Base-by-base conservation (phyloP, 2,797 vertebrate genomes). In the Catostomus latipinnis region DNA sequence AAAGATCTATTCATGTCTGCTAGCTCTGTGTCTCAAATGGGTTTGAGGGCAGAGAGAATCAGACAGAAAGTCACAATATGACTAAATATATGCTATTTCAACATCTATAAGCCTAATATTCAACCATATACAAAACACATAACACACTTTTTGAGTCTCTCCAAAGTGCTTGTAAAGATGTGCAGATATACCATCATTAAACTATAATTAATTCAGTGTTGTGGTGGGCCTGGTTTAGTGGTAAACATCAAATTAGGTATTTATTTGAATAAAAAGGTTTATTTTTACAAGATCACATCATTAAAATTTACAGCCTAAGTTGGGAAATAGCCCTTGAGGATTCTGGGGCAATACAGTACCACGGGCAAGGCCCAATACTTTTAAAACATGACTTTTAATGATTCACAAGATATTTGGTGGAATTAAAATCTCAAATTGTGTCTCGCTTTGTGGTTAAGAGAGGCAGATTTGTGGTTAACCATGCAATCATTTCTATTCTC, bases 251-350 rank as follows among this genome's bases (percentile, higher is more conserved):
- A 91, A 91, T 81, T 88, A 90, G 86, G 85, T 92, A 90, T 87
- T 87, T 85, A 80, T 86, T 77, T 87, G 34, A 89, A 91, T 88
- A 86, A 88, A 89, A 84, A 87, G 87, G 87, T 83, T 87, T 86
- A 89, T 89, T 91, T 90, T 90, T 90, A 86, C 83, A 80, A 80
- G 82, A 87, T 88, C 87, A 88, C 89, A 88, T 92, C 88, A 86
- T 94, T 92, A 91, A 84, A 89, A 88, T 93, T 93, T 92, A 94
- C 91, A 87, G 89, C 86, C 86, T 68, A 77, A 82, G 87, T 92
- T 86, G 88, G 87, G 82, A 89, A 92, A 90, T 88, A 13, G 81
- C 83, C 90, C 89, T 86, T 83, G 81, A 79, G 85, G 86, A 83
- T 84, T 91, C 89, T 88, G 82, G 77, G 83, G 83, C 61, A 88